Conservation (phyloP, 2,888 invertebrate species). For the Macaria liturata region DNA sequence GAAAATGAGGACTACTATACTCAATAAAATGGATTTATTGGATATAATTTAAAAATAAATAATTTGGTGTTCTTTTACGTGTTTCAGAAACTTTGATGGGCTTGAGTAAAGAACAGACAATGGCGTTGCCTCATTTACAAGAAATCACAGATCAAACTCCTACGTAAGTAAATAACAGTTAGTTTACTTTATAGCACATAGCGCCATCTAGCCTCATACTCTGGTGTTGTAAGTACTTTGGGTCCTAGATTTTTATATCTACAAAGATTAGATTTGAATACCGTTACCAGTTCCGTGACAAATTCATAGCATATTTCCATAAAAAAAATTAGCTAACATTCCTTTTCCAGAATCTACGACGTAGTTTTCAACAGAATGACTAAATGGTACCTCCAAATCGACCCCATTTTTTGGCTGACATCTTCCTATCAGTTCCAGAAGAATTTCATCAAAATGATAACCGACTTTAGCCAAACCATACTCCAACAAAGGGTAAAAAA, state of each 20-base stretch:
- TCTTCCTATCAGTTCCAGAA: slow-evolving; percentile 37
- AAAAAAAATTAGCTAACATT: too few relatives aligned
- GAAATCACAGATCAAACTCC: slow-evolving; percentile 51
- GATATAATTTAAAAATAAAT: too few relatives aligned
- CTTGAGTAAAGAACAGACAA: slow-evolving; percentile 56
- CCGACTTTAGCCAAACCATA: slow-evolving; percentile 43
- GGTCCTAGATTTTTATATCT: too few relatives aligned
- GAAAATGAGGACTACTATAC: too few relatives aligned
- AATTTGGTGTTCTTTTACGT: background rate
- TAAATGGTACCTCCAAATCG: slow-evolving; percentile 68
- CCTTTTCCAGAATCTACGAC: slow-evolving; percentile 58
- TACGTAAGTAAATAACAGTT: slow-evolving; percentile 35
- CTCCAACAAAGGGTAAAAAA: slow-evolving; percentile 43
- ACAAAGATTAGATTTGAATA: too few relatives aligned
- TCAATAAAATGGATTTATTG: too few relatives aligned
- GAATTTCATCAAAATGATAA: slow-evolving; percentile 36
- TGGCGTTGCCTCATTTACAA: slow-evolving; percentile 52
- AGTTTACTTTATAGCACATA: too few relatives aligned
- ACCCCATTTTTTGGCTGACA: slow-evolving; percentile 58
- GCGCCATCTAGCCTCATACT: too few relatives aligned
- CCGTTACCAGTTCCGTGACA: too few relatives aligned
- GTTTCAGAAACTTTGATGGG: slow-evolving; percentile 66
- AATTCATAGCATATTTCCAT: too few relatives aligned
- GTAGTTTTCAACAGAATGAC: slow-evolving; percentile 65
- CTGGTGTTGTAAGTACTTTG: too few relatives aligned